Evolutionary conservation across 2,888 invertebrate genomes (phyloP).

Genomic region (Dilophus febrilis): DNA sequence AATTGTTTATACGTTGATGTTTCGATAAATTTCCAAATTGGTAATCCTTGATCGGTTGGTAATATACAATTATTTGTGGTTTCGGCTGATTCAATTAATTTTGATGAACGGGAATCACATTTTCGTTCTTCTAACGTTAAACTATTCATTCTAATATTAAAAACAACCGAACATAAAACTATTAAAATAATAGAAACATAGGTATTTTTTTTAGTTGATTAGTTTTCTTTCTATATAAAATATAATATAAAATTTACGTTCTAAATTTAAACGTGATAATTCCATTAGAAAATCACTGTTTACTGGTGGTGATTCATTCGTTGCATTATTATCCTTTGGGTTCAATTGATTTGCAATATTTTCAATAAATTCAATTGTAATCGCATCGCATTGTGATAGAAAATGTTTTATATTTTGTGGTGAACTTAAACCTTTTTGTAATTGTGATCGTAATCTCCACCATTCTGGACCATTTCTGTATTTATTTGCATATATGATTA

Average conservation of each 20-base stretch:
- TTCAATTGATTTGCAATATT: conserved; percentile 28
- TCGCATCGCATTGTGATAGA: conserved; percentile 41
- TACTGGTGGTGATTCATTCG: too few species aligned
- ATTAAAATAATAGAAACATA: conserved; percentile 36
- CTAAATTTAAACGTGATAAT: conserved; percentile 56
- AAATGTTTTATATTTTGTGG: conserved; percentile 51
- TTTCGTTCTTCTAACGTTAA: conserved; percentile 43
- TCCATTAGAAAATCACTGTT: conserved; percentile 57
- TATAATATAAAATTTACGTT: conserved; percentile 39
- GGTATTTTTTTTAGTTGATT: conserved; percentile 1
- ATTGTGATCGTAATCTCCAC: conserved; percentile 59
- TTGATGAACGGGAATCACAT: conserved; percentile 43
- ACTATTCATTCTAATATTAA: conserved; percentile 50
- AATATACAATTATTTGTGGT: conserved; percentile 41
- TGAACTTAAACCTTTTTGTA: conserved; percentile 64
- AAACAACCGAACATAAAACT: conserved; percentile 45
- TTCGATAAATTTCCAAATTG: conserved; percentile 47
- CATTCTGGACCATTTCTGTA: conserved; percentile 72
- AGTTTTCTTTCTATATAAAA: not conserved
- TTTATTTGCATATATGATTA: too few species aligned
- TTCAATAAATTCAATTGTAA: conserved; percentile 47
- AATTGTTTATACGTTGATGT: conserved; percentile 58
- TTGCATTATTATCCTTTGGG: conserved; percentile 19
- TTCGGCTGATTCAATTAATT: conserved; percentile 53
- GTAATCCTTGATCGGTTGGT: conserved; percentile 28